These are phyloP conservation scores for Zeus faber DNA, from an alignment of 2,113 vertebrate species.

Conservation along the genomic window DNA sequence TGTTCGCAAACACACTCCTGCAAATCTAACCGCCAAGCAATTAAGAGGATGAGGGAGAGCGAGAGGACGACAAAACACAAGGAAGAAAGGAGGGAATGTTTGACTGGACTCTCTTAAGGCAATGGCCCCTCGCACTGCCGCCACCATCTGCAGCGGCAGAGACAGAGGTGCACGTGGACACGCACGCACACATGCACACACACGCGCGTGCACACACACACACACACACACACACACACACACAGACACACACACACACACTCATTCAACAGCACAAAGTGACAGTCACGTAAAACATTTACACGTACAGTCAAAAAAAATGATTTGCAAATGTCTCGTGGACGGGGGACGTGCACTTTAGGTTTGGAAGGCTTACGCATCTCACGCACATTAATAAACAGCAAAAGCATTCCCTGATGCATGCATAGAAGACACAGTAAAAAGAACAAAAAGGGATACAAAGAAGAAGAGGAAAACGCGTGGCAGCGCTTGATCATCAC, in stretches of 20 bases:
- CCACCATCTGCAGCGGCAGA: constrained; percentile 26
- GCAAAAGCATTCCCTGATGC: constrained; percentile 12
- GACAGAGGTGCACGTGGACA: constrained; percentile 18
- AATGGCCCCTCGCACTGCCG: constrained; percentile 44
- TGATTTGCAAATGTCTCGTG: neutral
- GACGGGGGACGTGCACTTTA: constrained; percentile 32
- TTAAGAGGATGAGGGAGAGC: constrained; percentile 20
- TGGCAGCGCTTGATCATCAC: no score
- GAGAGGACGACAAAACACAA: neutral
- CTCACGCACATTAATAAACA: constrained; percentile 7
- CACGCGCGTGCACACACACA: neutral
- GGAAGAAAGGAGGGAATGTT: constrained; percentile 31
- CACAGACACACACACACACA: neutral
- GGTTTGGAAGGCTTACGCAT: constrained; percentile 13
- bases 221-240: constrained; percentile 15
- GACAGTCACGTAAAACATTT: constrained; percentile 15
- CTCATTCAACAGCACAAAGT: neutral
- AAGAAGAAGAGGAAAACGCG: no score
- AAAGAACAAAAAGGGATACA: constrained; percentile 12
- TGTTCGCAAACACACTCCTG: constrained; percentile 16
- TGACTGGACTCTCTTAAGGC: constrained; percentile 52
- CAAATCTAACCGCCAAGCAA: constrained; percentile 29
- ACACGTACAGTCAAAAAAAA: constrained; percentile 10
- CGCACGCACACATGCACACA: neutral
- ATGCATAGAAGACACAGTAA: constrained; percentile 19